These are phyloP conservation scores for Brenthis hecate DNA, from an alignment of 2,888 invertebrate species.

Conservation along the genomic window DNA sequence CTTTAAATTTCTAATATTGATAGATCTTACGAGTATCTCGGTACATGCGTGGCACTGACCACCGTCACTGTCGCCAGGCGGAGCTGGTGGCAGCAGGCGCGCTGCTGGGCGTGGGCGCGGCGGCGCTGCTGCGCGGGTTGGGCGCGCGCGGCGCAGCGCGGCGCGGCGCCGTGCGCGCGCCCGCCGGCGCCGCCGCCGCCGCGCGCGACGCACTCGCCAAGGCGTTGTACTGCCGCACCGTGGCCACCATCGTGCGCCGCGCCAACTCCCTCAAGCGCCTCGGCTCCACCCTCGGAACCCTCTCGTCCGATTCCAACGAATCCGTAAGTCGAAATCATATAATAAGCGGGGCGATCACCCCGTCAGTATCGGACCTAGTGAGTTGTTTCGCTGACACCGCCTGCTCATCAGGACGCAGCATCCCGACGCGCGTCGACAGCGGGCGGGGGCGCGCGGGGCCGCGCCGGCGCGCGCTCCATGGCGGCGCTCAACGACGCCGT, in stretches of 20 bases:
- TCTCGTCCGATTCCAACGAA: slow-evolving; percentile 95
- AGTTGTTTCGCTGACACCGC: background rate
- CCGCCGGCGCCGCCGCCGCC: slow-evolving; percentile 93
- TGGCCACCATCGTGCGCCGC: slow-evolving; percentile 95
- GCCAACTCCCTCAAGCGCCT: slow-evolving; percentile 95
- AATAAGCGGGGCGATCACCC: slow-evolving; percentile 63
- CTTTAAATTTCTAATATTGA: background rate
- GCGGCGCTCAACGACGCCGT: slow-evolving; percentile 95
- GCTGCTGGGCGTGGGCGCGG: slow-evolving; percentile 89
- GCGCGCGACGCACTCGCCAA: slow-evolving; percentile 95
- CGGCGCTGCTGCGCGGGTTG: slow-evolving; percentile 91
- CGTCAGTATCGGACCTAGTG: slow-evolving; percentile 61
- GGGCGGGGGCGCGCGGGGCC: slow-evolving; percentile 87
- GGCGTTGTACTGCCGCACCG: slow-evolving; percentile 96
- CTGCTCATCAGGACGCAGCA: slow-evolving; percentile 87
- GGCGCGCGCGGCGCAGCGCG: slow-evolving; percentile 90
- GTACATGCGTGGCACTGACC: no score
- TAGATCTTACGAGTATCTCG: no score
- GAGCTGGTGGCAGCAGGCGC: slow-evolving; percentile 94
- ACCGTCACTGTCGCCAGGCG: slow-evolving; percentile 80
- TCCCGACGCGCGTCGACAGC: slow-evolving; percentile 92
- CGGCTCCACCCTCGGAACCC: slow-evolving; percentile 91
- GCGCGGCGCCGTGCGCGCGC: slow-evolving; percentile 87
- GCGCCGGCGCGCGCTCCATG: slow-evolving; percentile 94
- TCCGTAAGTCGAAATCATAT: slow-evolving; percentile 84